phyloP scores from a whole-genome alignment of 2,888 invertebrate species.

The Eupithecia subfuscata region DNA sequence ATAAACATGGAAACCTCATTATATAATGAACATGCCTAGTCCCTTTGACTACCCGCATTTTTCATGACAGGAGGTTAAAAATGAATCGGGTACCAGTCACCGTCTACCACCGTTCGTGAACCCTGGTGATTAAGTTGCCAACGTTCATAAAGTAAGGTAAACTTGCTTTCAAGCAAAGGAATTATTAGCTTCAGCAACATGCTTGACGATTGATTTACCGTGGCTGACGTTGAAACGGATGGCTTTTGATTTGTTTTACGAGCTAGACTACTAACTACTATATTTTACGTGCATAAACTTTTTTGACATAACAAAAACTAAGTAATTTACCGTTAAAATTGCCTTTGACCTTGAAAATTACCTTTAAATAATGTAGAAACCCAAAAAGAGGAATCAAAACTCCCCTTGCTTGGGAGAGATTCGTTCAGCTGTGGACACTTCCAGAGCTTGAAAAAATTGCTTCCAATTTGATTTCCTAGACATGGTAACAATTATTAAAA shows the following conservation, averaged over 20 bases:
- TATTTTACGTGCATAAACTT: background rate
- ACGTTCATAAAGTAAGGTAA: slow-evolving; percentile 39
- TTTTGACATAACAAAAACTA: no score
- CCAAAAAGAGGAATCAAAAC: background rate
- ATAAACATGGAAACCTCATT: slow-evolving; percentile 9
- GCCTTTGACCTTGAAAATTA: no score
- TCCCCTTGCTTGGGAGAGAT: background rate
- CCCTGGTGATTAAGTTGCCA: slow-evolving; percentile 56
- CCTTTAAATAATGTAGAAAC: no score
- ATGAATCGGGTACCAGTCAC: slow-evolving; percentile 51
- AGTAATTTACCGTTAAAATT: no score
- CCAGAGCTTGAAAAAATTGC: background rate
- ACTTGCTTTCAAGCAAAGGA: slow-evolving; percentile 43
- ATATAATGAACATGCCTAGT: slow-evolving; percentile 23
- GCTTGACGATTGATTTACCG: slow-evolving; percentile 39
- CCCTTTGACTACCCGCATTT: slow-evolving; percentile 27
- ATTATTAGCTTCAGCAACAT: slow-evolving; percentile 45
- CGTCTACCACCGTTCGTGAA: slow-evolving; percentile 58
- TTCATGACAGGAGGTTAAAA: slow-evolving; percentile 49
- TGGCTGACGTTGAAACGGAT: background rate
- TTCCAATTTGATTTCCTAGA: slow-evolving; percentile 16
- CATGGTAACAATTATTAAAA: slow-evolving; percentile 25
- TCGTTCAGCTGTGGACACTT: background rate
- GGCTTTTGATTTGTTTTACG: background rate
- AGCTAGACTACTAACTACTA: background rate